Conservation (phyloP, 2,113 vertebrate genomes). For the Castor canadensis region DNA sequence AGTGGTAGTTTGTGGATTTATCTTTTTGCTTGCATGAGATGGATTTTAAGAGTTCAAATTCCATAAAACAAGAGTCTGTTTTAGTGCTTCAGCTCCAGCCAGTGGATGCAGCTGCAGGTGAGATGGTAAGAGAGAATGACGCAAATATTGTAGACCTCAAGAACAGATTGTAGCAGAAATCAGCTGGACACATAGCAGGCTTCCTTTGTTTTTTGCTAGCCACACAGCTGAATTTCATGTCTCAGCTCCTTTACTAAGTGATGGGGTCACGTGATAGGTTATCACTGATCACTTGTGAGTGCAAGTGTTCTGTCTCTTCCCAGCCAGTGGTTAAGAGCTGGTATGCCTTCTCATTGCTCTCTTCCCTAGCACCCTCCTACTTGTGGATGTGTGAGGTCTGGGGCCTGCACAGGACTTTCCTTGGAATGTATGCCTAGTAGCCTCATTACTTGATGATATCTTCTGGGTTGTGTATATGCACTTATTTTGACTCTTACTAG, state of each 20-base stretch:
- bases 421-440: background rate
- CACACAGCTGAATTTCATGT: background rate
- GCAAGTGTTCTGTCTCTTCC: background rate
- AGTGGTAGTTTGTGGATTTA: background rate
- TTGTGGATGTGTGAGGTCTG: accelerated
- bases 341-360: background rate
- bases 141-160: accelerated
- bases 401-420: background rate
- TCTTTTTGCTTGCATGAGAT: background rate
- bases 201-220: background rate
- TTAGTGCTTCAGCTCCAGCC: too few relatives aligned
- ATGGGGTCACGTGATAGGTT: background rate
- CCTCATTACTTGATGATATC: background rate
- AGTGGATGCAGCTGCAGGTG: background rate
- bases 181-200: background rate
- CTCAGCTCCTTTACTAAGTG: background rate
- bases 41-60: background rate
- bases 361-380: background rate
- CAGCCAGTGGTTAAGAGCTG: background rate
- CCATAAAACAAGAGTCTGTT: background rate
- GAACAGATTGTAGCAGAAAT: background rate
- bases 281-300: background rate
- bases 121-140: background rate
- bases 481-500: background rate
- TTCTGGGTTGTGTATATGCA: background rate